Conservation (phyloP, 2,888 invertebrate species). For the Incurvaria masculella region DNA sequence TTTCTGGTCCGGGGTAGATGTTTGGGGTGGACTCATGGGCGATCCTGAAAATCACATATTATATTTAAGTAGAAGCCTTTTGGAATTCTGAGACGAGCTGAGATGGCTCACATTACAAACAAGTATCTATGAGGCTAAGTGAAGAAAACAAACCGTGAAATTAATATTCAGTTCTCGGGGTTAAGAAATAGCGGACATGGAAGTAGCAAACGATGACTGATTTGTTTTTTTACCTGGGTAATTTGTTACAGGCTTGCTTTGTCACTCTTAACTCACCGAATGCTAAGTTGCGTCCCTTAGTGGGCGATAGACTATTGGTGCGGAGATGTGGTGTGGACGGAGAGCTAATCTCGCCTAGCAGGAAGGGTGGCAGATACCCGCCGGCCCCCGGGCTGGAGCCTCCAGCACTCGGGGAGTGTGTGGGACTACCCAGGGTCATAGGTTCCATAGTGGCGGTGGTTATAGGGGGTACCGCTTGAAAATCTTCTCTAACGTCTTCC, state of each 20-base stretch:
- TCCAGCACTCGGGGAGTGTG: slow-evolving; percentile 58
- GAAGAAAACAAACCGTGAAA: too few relatives aligned
- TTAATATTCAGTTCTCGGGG: not conserved
- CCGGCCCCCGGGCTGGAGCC: slow-evolving; percentile 60
- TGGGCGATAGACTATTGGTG: slow-evolving; percentile 59
- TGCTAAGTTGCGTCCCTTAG: slow-evolving; percentile 51
- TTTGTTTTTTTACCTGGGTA: not conserved
- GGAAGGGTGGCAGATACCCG: slow-evolving; percentile 72
- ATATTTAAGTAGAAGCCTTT: not conserved
- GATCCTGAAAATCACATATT: slow-evolving; percentile 28
- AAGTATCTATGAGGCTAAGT: too few relatives aligned
- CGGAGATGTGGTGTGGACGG: slow-evolving; percentile 45
- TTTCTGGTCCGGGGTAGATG: slow-evolving; percentile 46
- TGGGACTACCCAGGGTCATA: slow-evolving; percentile 78
- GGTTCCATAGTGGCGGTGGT: too few relatives aligned
- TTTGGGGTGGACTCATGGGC: slow-evolving; percentile 43
- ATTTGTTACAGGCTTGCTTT: not conserved
- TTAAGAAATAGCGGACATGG: slow-evolving; percentile 3
- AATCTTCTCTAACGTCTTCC: too few relatives aligned
- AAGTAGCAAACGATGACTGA: not conserved
- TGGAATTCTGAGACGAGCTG: slow-evolving; percentile 1
- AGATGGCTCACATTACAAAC: too few relatives aligned
- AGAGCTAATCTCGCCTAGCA: slow-evolving; percentile 69
- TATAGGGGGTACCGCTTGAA: too few relatives aligned
- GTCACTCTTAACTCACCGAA: slow-evolving; percentile 50